Conservation (phyloP, 2,888 invertebrate genomes). For the Agrochola lota region DNA sequence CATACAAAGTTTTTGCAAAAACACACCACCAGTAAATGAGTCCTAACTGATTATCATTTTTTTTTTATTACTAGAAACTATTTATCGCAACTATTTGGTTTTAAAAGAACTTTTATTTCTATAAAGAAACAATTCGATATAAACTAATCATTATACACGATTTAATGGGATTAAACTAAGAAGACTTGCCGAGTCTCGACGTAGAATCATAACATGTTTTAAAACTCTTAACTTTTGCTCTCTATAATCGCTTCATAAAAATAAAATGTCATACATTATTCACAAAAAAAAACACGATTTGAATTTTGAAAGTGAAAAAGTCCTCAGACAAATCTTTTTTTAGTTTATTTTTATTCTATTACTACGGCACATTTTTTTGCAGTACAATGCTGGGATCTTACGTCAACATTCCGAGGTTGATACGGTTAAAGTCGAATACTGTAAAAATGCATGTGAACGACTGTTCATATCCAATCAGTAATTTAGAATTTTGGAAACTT, state of each 20-base stretch:
- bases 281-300: not conserved
- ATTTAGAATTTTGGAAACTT: constrained; percentile 13
- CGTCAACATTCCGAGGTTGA: not conserved
- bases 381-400: not conserved
- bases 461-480: not conserved
- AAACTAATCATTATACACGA: constrained; percentile 70
- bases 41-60: constrained; percentile 51
- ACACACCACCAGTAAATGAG: constrained; percentile 51
- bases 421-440: not conserved
- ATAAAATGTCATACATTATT: not conserved
- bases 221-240: constrained; percentile 63
- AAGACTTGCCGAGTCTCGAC: constrained; percentile 67
- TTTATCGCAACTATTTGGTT: constrained; percentile 79
- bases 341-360: not conserved
- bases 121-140: constrained; percentile 71
- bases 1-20: constrained; percentile 64
- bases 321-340: not conserved
- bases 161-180: constrained; percentile 68
- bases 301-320: constrained; percentile 11
- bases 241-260: constrained; percentile 61
- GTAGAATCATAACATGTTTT: constrained; percentile 68
- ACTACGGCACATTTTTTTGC: not conserved
- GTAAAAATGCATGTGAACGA: not conserved
- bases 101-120: constrained; percentile 70
- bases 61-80: constrained; percentile 63